These are phyloP conservation scores for Hyalella azteca DNA, from an alignment of 2,888 invertebrate genomes.

Conservation along the genomic window DNA sequence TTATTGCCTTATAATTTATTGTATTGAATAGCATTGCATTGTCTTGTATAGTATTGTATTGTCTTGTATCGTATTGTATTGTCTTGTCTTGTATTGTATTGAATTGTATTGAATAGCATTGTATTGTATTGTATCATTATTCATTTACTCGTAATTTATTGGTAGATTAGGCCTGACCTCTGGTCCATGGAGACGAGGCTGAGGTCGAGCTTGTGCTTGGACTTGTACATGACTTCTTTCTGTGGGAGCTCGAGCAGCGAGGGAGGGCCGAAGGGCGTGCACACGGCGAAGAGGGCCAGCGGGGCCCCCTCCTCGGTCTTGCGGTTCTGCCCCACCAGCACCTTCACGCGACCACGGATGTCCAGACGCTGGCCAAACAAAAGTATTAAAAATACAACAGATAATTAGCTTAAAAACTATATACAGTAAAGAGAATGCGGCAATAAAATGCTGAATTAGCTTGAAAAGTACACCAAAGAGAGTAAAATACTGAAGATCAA, in stretches of 20 bases:
- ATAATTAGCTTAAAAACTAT: background rate
- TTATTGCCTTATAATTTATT: no score
- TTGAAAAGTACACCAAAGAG: no score
- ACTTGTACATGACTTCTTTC: conserved; percentile 99
- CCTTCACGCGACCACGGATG: conserved; percentile 94
- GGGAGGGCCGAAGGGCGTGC: conserved; percentile 98
- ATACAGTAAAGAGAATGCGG: no score
- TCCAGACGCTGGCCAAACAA: conserved; percentile 81
- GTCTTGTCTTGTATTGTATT: no score
- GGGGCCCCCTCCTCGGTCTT: conserved; percentile 89
- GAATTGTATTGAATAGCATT: no score
- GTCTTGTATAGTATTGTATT: no score
- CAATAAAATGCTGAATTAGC: no score
- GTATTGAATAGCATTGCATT: no score
- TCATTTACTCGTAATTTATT: no score
- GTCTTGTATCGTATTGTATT: no score
- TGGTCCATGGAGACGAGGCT: conserved; percentile 97
- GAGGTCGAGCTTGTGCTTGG: conserved; percentile 97
- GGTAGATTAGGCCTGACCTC: conserved; percentile 72
- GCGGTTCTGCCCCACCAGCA: conserved; percentile 94
- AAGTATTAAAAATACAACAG: background rate
- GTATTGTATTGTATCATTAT: no score
- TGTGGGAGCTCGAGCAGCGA: conserved; percentile 95
- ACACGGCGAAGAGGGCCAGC: conserved; percentile 93
- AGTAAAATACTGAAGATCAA: no score